Base-by-base conservation (phyloP, 2,113 vertebrate genomes). In the Elachura formosa region DNA sequence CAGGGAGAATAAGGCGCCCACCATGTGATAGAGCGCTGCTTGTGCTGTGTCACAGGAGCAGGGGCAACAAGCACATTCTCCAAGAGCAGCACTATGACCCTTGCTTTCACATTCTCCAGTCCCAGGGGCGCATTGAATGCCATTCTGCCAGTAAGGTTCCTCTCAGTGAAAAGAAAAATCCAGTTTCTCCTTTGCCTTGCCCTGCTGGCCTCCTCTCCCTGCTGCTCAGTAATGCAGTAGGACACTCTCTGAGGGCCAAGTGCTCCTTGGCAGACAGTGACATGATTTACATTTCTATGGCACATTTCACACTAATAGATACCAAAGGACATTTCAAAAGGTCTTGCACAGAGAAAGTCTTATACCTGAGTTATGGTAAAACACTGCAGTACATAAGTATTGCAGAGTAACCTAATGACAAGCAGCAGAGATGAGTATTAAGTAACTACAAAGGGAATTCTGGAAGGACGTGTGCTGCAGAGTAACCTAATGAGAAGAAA, bases 261-360 rank as follows among this genome's bases (percentile, higher is more conserved):
- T 45, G 59, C 59, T 84, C 82, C 71, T 36, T 90, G 82, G 75
- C 82, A 92, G 56, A 28, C 61, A 34, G 48, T 64, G 72, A 68
- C n/a, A 45, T 41, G 45, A 95, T 88, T 96, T 84, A 67, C 63
- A 86, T 90, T 94, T 90, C 87, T 59, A 5, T 45, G 72, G 75
- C 55, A 88, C 63, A 75, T 90, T 96, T 86, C 67, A 67, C 48
- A 64, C 29, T 77, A 88, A 93, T 64, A 31, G 72, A 86, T 43
- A 73, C 34, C 72, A 96, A 93, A 95, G 79, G 79, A 95, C 72
- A 34, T 15, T 86, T 86, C 72, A 86, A 93, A 85, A 11, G 7
- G 46, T 40, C 38, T 78, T 91, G 46, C 5, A 6, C 4, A 91
- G 40, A 80, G 36, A 15, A 85, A 75, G 49, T 63, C 36, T 86